These are phyloP conservation scores for Vespertilio murinus DNA, from an alignment of 2,797 vertebrate species.

Conservation along the genomic window DNA sequence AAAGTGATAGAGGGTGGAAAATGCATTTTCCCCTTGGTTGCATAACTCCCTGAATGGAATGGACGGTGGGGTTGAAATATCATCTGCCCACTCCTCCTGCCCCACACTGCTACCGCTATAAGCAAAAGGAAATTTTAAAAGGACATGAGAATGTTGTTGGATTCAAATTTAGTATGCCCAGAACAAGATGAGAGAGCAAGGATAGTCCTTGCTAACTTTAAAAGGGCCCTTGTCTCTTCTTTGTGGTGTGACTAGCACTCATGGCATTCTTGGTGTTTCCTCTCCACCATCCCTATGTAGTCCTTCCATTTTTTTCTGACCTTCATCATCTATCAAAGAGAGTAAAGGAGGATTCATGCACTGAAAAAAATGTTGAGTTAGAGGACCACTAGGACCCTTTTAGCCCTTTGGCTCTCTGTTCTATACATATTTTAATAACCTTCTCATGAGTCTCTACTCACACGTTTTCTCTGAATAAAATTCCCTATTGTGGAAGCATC, in stretches of 20 bases:
- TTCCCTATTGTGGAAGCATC: not conserved
- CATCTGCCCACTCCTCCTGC: not conserved
- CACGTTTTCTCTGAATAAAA: not conserved
- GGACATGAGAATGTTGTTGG: not conserved
- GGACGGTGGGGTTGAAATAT: not conserved
- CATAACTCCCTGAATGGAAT: conserved; percentile 23
- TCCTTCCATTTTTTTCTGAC: not conserved
- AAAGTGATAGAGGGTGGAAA: conserved; percentile 64
- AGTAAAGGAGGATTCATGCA: not conserved
- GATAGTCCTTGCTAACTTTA: not conserved
- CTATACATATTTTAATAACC: not conserved
- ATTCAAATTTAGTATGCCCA: conserved; percentile 1
- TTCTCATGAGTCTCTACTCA: not conserved
- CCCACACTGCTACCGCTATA: not conserved
- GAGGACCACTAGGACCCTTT: not conserved
- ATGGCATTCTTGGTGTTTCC: not conserved
- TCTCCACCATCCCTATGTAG: not conserved
- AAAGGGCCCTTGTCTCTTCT: not conserved
- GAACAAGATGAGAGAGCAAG: not conserved
- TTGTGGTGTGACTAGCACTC: not conserved
- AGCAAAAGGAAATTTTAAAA: not conserved
- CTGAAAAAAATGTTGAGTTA: not conserved
- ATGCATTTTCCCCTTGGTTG: conserved; percentile 6
- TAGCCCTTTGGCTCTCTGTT: not conserved
- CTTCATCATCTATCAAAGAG: not conserved